Evolutionary conservation across 2,113 vertebrate species (phyloP).

Genomic region (Astur gentilis): DNA sequence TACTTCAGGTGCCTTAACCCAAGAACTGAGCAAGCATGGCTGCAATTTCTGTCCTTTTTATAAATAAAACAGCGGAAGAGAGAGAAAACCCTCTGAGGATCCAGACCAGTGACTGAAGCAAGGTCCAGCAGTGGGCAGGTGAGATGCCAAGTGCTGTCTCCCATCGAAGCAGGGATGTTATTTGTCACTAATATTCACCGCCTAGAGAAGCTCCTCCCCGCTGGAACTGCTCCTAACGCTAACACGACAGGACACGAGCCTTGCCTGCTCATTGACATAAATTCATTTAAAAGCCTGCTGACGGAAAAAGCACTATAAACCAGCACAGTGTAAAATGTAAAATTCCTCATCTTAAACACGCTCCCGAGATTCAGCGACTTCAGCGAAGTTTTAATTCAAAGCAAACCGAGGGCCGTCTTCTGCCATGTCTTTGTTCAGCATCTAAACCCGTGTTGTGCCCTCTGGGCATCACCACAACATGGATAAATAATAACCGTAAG

Average conservation of each 20-base stretch:
- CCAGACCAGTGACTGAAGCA: fast-evolving
- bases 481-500: background rate
- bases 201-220: background rate
- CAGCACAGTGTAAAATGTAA: fast-evolving
- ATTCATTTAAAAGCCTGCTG: background rate
- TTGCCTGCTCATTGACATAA: background rate
- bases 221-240: background rate
- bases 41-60: background rate
- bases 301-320: background rate
- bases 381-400: background rate
- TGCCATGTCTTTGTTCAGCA: background rate
- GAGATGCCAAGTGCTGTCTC: background rate
- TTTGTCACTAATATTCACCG: background rate
- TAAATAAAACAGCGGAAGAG: background rate
- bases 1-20: background rate
- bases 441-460: background rate
- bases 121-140: background rate
- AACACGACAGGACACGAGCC: background rate
- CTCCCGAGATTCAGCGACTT: fast-evolving
- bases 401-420: background rate
- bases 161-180: background rate
- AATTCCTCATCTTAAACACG: fast-evolving
- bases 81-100: background rate
- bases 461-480: background rate
- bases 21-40: background rate